phyloP scores from a whole-genome alignment of 2,888 invertebrate genomes.

The Bimastos eiseni region DNA sequence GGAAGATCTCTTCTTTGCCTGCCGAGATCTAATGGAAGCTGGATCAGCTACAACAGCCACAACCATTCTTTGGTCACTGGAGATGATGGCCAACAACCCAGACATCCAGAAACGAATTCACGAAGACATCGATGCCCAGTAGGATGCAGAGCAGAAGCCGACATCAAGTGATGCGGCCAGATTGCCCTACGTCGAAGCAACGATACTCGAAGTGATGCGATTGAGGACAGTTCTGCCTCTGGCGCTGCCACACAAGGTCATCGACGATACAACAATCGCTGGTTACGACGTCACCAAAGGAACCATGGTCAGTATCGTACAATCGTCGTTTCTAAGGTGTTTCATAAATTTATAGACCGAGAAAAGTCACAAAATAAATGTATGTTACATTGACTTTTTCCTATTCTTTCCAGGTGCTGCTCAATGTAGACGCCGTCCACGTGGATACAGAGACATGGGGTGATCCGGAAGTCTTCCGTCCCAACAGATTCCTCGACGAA shows the following conservation, averaged over 20 bases:
- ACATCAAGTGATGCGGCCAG: slow-evolving; percentile 43
- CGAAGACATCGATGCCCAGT: slow-evolving; percentile 47
- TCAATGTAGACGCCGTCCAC: slow-evolving; percentile 33
- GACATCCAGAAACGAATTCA: slow-evolving; percentile 52
- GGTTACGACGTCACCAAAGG: slow-evolving; percentile 48
- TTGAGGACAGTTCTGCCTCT: slow-evolving; percentile 54
- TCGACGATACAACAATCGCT: slow-evolving; percentile 41
- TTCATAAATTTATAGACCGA: too few species aligned
- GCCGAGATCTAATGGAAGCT: slow-evolving; percentile 41
- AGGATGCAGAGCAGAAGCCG: slow-evolving; percentile 41
- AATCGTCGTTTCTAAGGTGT: too few species aligned
- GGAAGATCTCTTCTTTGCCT: neutral
- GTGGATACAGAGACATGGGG: slow-evolving; percentile 28
- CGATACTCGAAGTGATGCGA: slow-evolving; percentile 50
- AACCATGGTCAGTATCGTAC: slow-evolving; percentile 45
- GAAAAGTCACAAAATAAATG: too few species aligned
- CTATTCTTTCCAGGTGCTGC: slow-evolving; percentile 1
- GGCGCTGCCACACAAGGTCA: slow-evolving; percentile 53
- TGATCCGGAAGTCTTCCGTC: slow-evolving; percentile 32
- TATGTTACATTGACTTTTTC: too few species aligned
- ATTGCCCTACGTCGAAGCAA: slow-evolving; percentile 52
- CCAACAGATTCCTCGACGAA: slow-evolving; percentile 33
- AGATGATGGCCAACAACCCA: slow-evolving; percentile 52
- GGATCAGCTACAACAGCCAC: slow-evolving; percentile 56
- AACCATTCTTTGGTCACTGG: slow-evolving; percentile 54